These are phyloP conservation scores for Neotoma lepida DNA, from an alignment of 2,113 vertebrate genomes.

Conservation along the genomic window DNA sequence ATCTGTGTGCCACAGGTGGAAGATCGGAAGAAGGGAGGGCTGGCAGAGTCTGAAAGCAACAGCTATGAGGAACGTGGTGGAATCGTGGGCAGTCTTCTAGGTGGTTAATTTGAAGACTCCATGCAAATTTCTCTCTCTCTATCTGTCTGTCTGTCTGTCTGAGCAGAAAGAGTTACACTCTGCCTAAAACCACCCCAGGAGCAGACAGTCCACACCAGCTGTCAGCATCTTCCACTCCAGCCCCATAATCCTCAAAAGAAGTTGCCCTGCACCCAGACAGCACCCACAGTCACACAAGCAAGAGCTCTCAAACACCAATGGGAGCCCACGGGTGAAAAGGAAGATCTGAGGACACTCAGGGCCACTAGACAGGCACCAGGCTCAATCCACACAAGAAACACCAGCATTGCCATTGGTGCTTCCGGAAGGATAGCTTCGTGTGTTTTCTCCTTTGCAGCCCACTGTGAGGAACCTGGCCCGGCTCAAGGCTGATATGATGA, in stretches of 20 bases:
- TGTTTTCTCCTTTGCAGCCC: neutral
- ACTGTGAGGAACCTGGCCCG: neutral
- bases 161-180: neutral
- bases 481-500: constrained; percentile 13
- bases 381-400: constrained; percentile 8
- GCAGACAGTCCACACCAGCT: neutral
- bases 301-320: neutral
- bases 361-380: neutral
- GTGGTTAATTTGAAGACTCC: neutral
- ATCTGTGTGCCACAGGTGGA: neutral
- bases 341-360: neutral
- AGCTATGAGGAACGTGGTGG: no score
- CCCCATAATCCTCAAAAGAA: constrained; percentile 17
- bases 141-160: neutral
- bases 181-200: neutral
- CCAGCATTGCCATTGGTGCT: neutral
- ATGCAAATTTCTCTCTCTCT: neutral
- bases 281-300: neutral
- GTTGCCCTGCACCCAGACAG: neutral
- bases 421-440: neutral
- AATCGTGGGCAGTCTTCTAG: neutral
- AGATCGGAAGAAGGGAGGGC: neutral
- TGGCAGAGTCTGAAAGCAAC: neutral
- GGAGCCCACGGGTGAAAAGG: neutral
- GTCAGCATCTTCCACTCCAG: neutral